Conservation (phyloP, 2,113 vertebrate species). For the Bos taurus region DNA sequence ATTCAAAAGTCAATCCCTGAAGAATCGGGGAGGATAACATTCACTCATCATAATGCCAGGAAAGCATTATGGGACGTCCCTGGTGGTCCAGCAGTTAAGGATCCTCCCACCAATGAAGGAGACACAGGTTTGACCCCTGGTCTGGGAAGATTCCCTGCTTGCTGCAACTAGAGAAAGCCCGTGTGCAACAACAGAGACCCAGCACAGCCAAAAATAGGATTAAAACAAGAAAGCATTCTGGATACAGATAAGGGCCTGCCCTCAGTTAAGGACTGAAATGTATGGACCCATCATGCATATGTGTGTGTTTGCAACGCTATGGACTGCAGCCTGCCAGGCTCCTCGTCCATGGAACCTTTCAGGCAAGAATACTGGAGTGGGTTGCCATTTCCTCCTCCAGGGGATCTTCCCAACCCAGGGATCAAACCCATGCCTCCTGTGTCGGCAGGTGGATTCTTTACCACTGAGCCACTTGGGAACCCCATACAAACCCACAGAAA, state of each 20-base stretch:
- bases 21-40: not conserved
- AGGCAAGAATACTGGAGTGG: not conserved
- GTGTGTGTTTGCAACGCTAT: not conserved
- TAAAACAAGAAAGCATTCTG: not conserved
- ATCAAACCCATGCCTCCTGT: not conserved
- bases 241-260: not conserved
- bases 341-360: not conserved
- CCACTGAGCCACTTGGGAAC: not conserved
- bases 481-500: not conserved
- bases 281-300: rapidly evolving
- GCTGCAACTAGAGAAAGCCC: not conserved
- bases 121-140: not conserved
- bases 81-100: not conserved
- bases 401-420: not conserved
- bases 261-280: not conserved
- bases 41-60: not conserved
- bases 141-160: not conserved
- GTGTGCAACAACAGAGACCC: not conserved
- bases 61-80: not conserved
- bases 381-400: not conserved
- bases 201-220: not conserved
- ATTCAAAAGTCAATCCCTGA: not conserved
- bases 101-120: not conserved
- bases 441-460: not conserved
- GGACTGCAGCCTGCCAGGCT: not conserved